Percentiles rank a stretch among this genome's conserved stretches.
Conservation (phyloP, 2,113 vertebrate species). For the Octodon degus region DNA sequence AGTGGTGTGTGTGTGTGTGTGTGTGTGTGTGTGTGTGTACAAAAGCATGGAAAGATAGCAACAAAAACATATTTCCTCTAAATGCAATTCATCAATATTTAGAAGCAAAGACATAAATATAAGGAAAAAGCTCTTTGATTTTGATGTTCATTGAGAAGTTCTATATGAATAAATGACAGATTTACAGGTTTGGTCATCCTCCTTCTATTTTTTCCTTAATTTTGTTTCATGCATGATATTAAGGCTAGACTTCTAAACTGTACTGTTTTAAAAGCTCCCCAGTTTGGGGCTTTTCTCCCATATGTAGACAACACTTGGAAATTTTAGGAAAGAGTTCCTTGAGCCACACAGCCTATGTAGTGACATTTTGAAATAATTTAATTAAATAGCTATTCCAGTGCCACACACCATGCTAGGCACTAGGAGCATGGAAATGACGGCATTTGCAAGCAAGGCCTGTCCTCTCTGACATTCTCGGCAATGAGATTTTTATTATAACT, state of each 20-base stretch:
- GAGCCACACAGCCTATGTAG: neutral
- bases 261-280: neutral
- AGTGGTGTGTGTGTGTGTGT: too few species aligned
- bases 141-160: neutral
- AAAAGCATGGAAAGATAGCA: neutral
- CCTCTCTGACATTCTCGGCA: neutral
- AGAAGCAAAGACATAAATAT: conserved; percentile 45
- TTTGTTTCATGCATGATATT: neutral
- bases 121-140: neutral
- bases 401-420: neutral
- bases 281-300: conserved; percentile 9
- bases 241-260: neutral
- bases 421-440: neutral
- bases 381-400: neutral
- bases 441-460: neutral
- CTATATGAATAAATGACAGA: neutral
- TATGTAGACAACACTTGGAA: neutral
- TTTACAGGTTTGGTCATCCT: neutral
- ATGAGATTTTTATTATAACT: conserved; percentile 11
- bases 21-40: neutral
- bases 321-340: neutral
- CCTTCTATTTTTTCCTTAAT: neutral
- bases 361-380: conserved; percentile 40
- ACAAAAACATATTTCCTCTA: conserved; percentile 21
- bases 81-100: conserved; percentile 11